Conservation (phyloP, 2,797 vertebrate genomes). For the Okamejei kenojei region DNA sequence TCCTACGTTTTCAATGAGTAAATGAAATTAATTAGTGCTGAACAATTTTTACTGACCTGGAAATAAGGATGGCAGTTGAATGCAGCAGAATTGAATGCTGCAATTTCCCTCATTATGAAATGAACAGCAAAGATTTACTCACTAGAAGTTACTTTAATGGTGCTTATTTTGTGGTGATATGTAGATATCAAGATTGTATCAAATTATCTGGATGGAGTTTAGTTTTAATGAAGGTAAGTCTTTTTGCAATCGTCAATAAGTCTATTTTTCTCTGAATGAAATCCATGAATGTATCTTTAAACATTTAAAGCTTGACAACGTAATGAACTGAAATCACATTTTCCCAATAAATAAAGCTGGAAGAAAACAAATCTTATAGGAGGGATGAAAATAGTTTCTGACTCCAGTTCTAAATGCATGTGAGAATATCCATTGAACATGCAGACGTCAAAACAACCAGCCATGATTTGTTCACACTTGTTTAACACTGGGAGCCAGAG, state of each 20-base stretch:
- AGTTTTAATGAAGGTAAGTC: not conserved
- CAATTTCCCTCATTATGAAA: not conserved
- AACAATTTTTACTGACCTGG: constrained; percentile 39
- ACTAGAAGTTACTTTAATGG: not conserved
- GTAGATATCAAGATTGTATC: not conserved
- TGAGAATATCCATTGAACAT: too few species aligned
- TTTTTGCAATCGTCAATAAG: constrained; percentile 8
- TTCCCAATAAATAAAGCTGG: not conserved
- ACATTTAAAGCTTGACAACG: not conserved
- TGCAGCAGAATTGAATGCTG: not conserved
- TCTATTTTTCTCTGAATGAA: not conserved
- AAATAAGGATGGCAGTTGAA: constrained; percentile 33
- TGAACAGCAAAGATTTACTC: not conserved
- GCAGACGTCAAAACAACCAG: too few species aligned
- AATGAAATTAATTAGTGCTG: constrained; percentile 37
- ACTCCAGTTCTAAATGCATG: too few species aligned
- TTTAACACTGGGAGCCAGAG: too few species aligned
- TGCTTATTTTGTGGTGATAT: not conserved
- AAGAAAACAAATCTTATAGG: not conserved
- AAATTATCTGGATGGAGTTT: not conserved
- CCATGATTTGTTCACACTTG: too few species aligned
- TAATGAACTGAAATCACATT: not conserved
- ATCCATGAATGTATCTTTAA: not conserved
- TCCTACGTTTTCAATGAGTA: constrained; percentile 26
- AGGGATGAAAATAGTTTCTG: too few species aligned